These are phyloP conservation scores for Drosophila niveifrons DNA, from an alignment of 2,888 invertebrate species.

Conservation along the genomic window DNA sequence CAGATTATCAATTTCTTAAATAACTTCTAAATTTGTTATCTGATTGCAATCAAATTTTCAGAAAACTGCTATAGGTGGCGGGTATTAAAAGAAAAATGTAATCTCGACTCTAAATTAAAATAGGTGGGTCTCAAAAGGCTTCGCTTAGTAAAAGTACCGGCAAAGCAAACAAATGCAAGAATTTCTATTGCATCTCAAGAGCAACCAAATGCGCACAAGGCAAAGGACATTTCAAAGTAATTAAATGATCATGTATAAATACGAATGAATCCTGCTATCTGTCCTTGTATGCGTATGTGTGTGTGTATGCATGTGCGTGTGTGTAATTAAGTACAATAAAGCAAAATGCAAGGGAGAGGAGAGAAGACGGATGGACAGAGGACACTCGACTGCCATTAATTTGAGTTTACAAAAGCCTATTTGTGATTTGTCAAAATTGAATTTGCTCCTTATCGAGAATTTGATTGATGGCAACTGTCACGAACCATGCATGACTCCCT, in stretches of 20 bases:
- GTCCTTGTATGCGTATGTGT: not conserved
- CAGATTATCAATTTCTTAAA: too few species aligned
- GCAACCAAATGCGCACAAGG: conserved; percentile 16
- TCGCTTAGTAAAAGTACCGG: not conserved
- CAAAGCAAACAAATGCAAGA: conserved; percentile 32
- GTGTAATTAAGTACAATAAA: conserved; percentile 57
- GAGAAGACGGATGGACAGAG: conserved; percentile 7
- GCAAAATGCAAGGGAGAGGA: not conserved
- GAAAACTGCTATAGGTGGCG: too few species aligned
- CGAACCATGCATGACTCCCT: conserved; percentile 20
- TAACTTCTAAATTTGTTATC: too few species aligned
- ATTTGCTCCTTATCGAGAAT: conserved; percentile 73
- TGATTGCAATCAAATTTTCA: too few species aligned
- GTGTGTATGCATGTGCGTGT: conserved; percentile 21
- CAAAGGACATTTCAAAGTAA: conserved; percentile 64
- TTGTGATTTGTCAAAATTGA: conserved; percentile 80
- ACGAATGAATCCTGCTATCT: conserved; percentile 9
- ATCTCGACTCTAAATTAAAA: not conserved
- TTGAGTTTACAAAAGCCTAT: conserved; percentile 76
- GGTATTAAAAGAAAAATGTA: not conserved
- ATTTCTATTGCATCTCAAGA: conserved; percentile 26
- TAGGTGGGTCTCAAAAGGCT: not conserved
- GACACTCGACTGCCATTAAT: conserved; percentile 62
- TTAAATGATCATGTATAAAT: conserved; percentile 63
- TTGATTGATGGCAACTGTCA: conserved; percentile 67